Evolutionary conservation across 2,888 invertebrate genomes (phyloP).

Genomic region (Acronicta aceris): DNA sequence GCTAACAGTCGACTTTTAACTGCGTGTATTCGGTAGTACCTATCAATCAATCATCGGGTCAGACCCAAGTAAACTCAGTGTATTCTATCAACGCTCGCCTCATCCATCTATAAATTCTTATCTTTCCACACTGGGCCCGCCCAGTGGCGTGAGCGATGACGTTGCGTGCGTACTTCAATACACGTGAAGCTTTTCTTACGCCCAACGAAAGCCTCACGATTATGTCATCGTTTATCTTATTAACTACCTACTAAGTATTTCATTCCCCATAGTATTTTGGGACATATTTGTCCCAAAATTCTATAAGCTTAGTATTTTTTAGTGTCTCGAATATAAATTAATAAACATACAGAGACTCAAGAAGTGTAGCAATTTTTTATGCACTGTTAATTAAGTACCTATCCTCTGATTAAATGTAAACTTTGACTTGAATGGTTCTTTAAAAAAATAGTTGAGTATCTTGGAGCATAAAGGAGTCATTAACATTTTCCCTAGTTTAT

Average conservation of each 20-base stretch:
- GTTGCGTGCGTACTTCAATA: slow-evolving; percentile 73
- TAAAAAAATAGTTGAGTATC: slow-evolving; percentile 3
- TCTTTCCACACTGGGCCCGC: slow-evolving; percentile 74
- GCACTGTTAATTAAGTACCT: neutral
- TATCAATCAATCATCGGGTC: slow-evolving; percentile 80
- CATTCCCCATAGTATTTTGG: slow-evolving; percentile 15
- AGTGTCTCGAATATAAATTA: neutral
- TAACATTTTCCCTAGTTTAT: slow-evolving; percentile 1
- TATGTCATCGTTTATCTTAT: slow-evolving; percentile 54
- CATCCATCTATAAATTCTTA: slow-evolving; percentile 85
- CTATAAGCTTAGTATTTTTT: neutral
- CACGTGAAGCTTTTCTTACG: slow-evolving; percentile 57
- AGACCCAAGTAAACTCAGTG: slow-evolving; percentile 73
- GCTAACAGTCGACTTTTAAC: slow-evolving; percentile 64
- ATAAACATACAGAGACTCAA: neutral
- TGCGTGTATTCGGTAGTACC: slow-evolving; percentile 67
- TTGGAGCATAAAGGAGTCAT: neutral
- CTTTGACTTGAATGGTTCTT: neutral
- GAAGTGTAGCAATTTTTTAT: too few species aligned
- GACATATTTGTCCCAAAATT: too few species aligned
- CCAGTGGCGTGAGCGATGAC: slow-evolving; percentile 81
- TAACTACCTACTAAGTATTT: slow-evolving; percentile 26
- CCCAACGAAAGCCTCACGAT: slow-evolving; percentile 45
- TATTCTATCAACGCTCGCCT: slow-evolving; percentile 81
- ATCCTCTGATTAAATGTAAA: neutral